These are phyloP conservation scores for Plagodis dolabraria DNA, from an alignment of 2,888 invertebrate genomes.

Conservation along the genomic window DNA sequence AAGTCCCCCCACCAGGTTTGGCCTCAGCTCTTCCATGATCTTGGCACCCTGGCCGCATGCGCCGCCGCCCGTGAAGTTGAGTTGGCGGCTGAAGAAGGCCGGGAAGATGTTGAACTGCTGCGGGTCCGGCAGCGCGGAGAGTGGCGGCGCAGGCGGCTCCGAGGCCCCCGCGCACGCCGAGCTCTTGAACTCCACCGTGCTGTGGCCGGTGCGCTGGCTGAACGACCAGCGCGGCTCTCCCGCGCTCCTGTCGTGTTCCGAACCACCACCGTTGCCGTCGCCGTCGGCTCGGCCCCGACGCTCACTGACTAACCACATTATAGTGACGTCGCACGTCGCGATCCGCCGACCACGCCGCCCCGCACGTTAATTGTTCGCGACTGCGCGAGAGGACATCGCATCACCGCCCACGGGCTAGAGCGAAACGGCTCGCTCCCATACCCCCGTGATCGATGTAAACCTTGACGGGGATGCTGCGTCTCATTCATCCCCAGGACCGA, in stretches of 20 bases:
- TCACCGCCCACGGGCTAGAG: slow-evolving; percentile 73
- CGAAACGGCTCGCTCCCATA: slow-evolving; percentile 71
- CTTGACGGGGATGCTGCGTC: slow-evolving; percentile 77
- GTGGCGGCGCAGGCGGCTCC: slow-evolving; percentile 82
- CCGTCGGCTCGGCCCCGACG: slow-evolving; percentile 86
- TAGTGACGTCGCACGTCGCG: slow-evolving; percentile 78
- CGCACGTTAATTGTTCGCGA: slow-evolving; percentile 81
- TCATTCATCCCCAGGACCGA: slow-evolving; percentile 62
- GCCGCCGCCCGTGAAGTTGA: slow-evolving; percentile 91
- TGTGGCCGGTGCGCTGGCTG: slow-evolving; percentile 84
- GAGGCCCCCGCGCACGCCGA: slow-evolving; percentile 87
- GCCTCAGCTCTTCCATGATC: slow-evolving; percentile 94
- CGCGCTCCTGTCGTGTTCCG: slow-evolving; percentile 75
- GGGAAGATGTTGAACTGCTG: slow-evolving; percentile 97
- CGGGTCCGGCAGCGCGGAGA: slow-evolving; percentile 86
- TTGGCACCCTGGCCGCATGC: slow-evolving; percentile 89
- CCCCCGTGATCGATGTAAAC: slow-evolving; percentile 80
- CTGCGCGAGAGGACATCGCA: slow-evolving; percentile 76
- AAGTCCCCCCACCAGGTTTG: slow-evolving; percentile 91
- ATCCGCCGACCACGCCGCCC: slow-evolving; percentile 72
- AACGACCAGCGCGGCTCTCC: slow-evolving; percentile 78
- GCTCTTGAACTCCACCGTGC: slow-evolving; percentile 94
- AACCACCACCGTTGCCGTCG: slow-evolving; percentile 75
- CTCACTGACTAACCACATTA: slow-evolving; percentile 88
- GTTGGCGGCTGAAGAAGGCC: slow-evolving; percentile 94